These are phyloP conservation scores for Chorisops tibialis DNA, from an alignment of 2,888 invertebrate genomes.

Conservation along the genomic window DNA sequence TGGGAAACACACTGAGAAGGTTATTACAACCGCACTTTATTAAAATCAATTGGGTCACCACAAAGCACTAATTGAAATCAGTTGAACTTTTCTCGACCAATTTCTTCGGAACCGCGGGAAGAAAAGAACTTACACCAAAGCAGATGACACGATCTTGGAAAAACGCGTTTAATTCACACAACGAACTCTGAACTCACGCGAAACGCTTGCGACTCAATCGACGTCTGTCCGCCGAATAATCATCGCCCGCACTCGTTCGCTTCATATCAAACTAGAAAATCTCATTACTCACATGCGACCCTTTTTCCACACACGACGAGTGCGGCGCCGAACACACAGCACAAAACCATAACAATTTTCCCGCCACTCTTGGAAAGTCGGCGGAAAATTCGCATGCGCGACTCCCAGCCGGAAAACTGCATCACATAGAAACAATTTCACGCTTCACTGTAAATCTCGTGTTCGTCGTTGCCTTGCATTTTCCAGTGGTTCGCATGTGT, in stretches of 20 bases:
- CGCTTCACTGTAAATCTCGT: neutral
- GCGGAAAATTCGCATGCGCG: slow-evolving; percentile 13
- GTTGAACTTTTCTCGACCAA: neutral
- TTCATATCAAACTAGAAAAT: slow-evolving; percentile 23
- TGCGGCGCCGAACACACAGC: too few relatives aligned
- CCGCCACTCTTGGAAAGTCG: slow-evolving; percentile 17
- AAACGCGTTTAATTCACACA: too few relatives aligned
- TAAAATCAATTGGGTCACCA: neutral
- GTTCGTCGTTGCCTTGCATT: slow-evolving; percentile 4
- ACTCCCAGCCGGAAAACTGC: slow-evolving; percentile 2
- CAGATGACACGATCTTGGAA: too few relatives aligned
- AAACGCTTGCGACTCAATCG: slow-evolving; percentile 16
- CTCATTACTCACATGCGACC: slow-evolving; percentile 17
- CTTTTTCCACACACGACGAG: slow-evolving; percentile 2
- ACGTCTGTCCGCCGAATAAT: slow-evolving; percentile 33
- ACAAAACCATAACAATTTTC: slow-evolving; percentile 7
- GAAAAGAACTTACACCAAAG: too few relatives aligned
- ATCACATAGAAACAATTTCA: slow-evolving; percentile 2
- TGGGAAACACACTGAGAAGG: slow-evolving; percentile 21
- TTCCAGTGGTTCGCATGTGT: slow-evolving; percentile 11
- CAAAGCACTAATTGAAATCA: neutral
- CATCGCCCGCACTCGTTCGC: slow-evolving; percentile 7
- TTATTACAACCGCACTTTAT: too few relatives aligned
- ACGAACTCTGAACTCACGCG: too few relatives aligned
- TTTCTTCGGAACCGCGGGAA: neutral